These are phyloP conservation scores for Actenoides lindsayi DNA, from an alignment of 2,113 vertebrate genomes.

Conservation along the genomic window DNA sequence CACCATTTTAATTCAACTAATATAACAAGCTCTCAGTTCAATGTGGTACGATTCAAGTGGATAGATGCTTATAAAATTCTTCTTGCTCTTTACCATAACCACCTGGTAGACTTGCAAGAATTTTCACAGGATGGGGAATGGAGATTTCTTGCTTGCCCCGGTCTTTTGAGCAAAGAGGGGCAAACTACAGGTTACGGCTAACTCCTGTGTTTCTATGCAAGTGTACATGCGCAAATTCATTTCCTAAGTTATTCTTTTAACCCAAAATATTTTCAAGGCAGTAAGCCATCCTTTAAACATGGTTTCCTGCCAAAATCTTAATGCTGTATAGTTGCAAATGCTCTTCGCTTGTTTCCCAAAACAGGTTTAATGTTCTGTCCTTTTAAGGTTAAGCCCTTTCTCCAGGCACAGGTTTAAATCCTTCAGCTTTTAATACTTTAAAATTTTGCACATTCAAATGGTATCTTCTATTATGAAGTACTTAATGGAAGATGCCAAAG, in stretches of 20 bases:
- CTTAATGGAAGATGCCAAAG: not conserved
- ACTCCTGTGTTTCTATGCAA: not conserved
- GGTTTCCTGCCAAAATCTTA: slow-evolving; percentile 12
- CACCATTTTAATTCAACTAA: not conserved
- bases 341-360: not conserved
- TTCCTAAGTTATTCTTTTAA: not conserved
- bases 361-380: slow-evolving; percentile 5
- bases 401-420: not conserved
- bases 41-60: not conserved
- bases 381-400: slow-evolving; percentile 54
- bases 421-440: not conserved
- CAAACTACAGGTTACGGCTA: not conserved
- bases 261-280: not conserved
- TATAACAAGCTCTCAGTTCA: accelerated
- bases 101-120: not conserved
- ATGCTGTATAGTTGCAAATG: not conserved
- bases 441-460: not conserved
- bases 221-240: not conserved
- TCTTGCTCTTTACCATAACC: not conserved
- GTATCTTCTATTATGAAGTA: not conserved
- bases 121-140: not conserved
- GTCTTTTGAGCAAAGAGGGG: not conserved
- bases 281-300: slow-evolving; percentile 17
- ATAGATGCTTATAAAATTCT: not conserved
- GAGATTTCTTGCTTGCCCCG: not conserved